Evolutionary conservation across 2,797 vertebrate genomes (phyloP).

Genomic region (Sebastes oblongus): DNA sequence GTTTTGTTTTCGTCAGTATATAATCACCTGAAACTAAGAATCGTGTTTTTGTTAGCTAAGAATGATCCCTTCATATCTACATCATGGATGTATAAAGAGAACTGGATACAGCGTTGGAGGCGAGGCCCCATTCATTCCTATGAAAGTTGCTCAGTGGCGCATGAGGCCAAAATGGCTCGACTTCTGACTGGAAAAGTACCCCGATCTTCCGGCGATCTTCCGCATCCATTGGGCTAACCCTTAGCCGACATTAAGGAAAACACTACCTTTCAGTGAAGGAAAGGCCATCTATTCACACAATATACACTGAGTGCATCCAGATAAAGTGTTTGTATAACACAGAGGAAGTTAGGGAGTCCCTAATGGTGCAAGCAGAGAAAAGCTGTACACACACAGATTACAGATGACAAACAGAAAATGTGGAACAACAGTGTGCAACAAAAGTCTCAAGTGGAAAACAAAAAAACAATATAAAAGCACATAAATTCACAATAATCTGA

Average conservation of each 20-base stretch:
- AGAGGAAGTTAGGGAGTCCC: conserved; percentile 32
- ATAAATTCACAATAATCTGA: not conserved
- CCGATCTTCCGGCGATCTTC: no score
- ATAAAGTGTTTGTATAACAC: conserved; percentile 43
- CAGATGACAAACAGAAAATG: conserved; percentile 1
- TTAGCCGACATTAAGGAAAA: conserved; percentile 22
- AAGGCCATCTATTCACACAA: conserved; percentile 31
- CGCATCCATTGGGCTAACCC: not conserved
- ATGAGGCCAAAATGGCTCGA: no score
- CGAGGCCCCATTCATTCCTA: no score
- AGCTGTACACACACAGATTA: conserved; percentile 37
- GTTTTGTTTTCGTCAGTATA: no score
- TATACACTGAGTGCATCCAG: conserved; percentile 18
- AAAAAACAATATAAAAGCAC: not conserved
- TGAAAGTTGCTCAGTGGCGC: no score
- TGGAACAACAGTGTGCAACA: not conserved
- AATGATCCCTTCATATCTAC: accelerated
- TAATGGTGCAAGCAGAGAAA: conserved; percentile 18
- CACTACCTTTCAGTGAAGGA: conserved; percentile 20
- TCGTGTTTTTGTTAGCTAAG: no score
- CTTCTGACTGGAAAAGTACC: no score
- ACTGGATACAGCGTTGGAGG: no score
- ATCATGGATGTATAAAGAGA: no score
- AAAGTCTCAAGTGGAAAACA: not conserved
- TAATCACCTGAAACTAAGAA: no score